A percentile compares a stretch with the other conserved stretches of the same genome.
Evolutionary conservation across 2,797 vertebrate genomes (phyloP).

Genomic region (Pseudochirops cupreus): DNA sequence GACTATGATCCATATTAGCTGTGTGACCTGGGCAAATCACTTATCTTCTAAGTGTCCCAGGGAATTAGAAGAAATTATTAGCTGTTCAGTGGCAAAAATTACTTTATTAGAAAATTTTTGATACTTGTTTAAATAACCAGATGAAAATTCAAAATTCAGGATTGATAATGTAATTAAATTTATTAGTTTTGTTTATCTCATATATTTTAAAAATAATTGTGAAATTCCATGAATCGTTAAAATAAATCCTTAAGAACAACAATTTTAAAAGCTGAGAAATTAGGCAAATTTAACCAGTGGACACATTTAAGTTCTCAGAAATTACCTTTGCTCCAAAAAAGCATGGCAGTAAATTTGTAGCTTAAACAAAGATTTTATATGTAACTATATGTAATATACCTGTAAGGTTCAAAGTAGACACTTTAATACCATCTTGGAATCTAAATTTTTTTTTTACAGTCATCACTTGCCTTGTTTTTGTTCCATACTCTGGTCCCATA

Average conservation of each 20-base stretch:
- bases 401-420: neutral
- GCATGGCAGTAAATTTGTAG: neutral
- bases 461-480: conserved; percentile 24
- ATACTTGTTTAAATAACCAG: conserved; percentile 18
- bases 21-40: neutral
- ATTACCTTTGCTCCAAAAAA: conserved; percentile 43
- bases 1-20: neutral
- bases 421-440: neutral
- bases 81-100: neutral
- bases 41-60: neutral
- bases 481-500: neutral
- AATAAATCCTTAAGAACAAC: conserved; percentile 15
- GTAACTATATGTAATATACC: neutral
- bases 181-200: neutral
- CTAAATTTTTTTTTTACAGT: neutral
- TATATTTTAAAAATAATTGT: conserved; percentile 31
- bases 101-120: neutral
- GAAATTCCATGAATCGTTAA: conserved; percentile 30
- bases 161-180: neutral
- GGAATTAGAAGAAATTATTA: neutral
- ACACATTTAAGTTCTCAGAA: conserved; percentile 21
- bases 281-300: conserved; percentile 27
- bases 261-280: neutral
- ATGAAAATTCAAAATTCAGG: conserved; percentile 39
- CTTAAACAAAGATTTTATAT: neutral